Evolutionary conservation across 2,113 vertebrate genomes (phyloP).

Genomic region (Ctenomys sociabilis): DNA sequence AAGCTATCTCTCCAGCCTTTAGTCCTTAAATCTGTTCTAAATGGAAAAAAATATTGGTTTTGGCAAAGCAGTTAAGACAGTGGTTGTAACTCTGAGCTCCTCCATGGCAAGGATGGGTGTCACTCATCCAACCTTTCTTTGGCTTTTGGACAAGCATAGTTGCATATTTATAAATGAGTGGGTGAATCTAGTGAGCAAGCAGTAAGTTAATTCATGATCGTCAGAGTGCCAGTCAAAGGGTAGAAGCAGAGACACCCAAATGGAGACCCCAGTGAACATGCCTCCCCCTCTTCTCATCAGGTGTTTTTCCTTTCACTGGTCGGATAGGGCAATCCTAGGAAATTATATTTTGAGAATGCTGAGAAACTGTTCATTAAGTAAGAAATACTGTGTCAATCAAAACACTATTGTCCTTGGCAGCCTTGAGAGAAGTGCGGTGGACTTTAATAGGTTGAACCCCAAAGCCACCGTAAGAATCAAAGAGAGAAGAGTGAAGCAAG

Average conservation of each 20-base stretch:
- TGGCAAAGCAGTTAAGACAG: neutral
- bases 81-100: neutral
- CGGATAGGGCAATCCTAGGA: neutral
- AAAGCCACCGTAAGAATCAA: constrained; percentile 17
- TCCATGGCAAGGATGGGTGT: neutral
- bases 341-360: constrained; percentile 31
- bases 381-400: neutral
- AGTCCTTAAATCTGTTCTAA: neutral
- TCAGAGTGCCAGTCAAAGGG: neutral
- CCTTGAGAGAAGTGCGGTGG: neutral
- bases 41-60: neutral
- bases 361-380: neutral
- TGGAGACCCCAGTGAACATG: neutral
- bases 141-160: neutral
- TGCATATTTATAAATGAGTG: neutral
- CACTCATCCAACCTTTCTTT: neutral
- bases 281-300: neutral
- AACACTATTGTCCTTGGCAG: neutral
- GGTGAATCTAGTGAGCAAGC: neutral
- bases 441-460: neutral
- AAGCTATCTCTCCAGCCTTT: too few relatives aligned
- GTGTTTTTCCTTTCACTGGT: constrained; percentile 20
- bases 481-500: neutral
- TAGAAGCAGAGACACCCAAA: neutral
- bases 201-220: neutral